phyloP scores from a whole-genome alignment of 2,113 vertebrate genomes.

The Lagopus leucura region DNA sequence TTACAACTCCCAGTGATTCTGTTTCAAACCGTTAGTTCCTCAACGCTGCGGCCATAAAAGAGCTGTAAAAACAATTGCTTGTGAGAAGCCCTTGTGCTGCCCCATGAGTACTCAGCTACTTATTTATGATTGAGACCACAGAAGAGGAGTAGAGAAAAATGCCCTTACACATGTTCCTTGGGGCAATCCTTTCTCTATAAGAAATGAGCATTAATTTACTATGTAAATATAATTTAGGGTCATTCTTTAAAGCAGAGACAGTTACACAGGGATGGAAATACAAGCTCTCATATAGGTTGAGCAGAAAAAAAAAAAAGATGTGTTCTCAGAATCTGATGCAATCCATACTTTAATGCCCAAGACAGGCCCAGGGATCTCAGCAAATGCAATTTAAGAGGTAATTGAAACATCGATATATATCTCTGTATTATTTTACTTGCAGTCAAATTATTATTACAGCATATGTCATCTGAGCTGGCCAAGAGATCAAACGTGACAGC shows the following conservation, averaged over 20 bases:
- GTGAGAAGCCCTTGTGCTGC: not conserved
- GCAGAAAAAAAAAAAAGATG: not conserved
- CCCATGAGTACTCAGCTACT: not conserved
- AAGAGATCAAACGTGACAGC: not conserved
- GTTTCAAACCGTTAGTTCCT: constrained; percentile 15
- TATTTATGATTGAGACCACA: not conserved
- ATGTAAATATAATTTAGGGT: constrained; percentile 45
- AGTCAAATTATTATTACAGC: not conserved
- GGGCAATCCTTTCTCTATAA: not conserved
- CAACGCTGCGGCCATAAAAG: not conserved
- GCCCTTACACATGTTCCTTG: not conserved
- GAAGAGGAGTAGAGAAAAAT: constrained; percentile 25
- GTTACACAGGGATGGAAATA: not conserved
- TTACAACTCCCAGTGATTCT: not conserved
- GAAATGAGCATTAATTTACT: not conserved
- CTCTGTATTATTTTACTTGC: constrained; percentile 9
- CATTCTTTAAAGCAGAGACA: constrained; percentile 14
- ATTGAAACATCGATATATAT: constrained; percentile 40
- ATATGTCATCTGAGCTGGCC: not conserved
- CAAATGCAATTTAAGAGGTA: constrained; percentile 22
- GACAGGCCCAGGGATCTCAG: not conserved
- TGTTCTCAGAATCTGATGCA: not conserved
- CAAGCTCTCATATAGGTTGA: not conserved
- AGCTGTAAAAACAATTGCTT: constrained; percentile 23
- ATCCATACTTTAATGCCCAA: not conserved